Evolutionary conservation across 2,888 invertebrate species (phyloP), one percentile per base, ranked within the genome.

Genomic region (Aleiodes alternator): DNA sequence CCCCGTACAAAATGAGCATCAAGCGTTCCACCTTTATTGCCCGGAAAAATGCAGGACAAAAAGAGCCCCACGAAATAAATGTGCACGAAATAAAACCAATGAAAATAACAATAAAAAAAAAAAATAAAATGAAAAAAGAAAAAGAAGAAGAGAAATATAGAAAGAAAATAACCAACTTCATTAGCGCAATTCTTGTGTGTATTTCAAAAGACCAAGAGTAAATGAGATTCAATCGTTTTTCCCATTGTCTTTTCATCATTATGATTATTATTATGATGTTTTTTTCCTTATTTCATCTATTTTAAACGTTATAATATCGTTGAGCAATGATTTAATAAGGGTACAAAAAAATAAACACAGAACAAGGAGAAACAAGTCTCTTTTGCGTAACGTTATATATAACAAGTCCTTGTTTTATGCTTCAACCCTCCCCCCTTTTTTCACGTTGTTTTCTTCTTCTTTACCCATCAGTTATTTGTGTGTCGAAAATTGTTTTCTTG

Each of bases 401-500:
- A 51, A 68, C 68, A 68, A 68, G 29, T 29, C 8, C 31, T 31
- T n/a, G 11, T 1, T 23, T 68, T 34, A n/a, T 61, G 8, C 48
- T 12, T 23, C 48, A 48, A 38, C 11, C 16, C 5, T 0, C 14
- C 34, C 2, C 23, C 23, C 23, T 2, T 23, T 23, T 23, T 23
- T 23, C 23, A 23, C 23, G 23, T 23, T 2, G 23, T 23, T 23
- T 68, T 61, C 12, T 72, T 61, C 31, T 51, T 61, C 59, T 61
- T 61, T 59, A 57, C 57, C 16, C 43, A 68, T 50, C 50, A 48
- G n/a, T 53, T 7, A 68, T 68, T 72, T 72, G 16, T 23, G 14
- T 72, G 34, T 23, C 51, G 64, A 64, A 72, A 72, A 72, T 72
- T 72, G 64, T 72, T 64, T 64, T 61, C 72, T 72, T 61, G 53